Percentiles rank a stretch among this genome's conserved stretches.
Evolutionary conservation across 1,140 invertebrate species (phyloP).

Genomic region (Oscheius sp.): DNA sequence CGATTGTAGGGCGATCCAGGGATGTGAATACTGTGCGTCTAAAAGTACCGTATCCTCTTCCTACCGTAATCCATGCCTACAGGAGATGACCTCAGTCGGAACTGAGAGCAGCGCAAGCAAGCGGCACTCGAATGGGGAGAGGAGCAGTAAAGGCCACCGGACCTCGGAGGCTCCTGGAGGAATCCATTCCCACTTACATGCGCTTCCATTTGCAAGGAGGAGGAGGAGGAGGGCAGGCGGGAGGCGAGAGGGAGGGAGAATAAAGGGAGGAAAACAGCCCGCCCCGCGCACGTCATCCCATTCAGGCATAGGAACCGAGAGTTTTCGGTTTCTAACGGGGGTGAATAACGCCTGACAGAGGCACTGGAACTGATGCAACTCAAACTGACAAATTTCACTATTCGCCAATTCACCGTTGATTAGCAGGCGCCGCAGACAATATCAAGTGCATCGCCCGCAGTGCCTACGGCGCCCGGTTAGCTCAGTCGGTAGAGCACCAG

Average conservation of each 20-base stretch:
- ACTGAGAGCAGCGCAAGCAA: neutral
- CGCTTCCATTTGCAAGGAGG: neutral
- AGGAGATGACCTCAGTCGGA: neutral
- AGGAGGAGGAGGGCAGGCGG: neutral
- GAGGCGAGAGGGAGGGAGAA: no score
- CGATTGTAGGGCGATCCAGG: neutral
- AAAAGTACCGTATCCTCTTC: neutral
- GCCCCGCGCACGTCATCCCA: no score
- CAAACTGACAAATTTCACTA: no score
- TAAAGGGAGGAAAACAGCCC: no score
- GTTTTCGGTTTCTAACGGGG: no score
- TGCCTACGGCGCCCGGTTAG: conserved; percentile 59
- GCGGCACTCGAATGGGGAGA: neutral
- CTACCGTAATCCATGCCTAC: neutral
- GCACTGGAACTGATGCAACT: no score
- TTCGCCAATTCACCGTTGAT: no score
- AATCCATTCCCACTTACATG: neutral
- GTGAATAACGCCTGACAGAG: no score
- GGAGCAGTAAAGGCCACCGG: neutral
- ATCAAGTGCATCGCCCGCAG: no score
- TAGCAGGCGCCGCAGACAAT: no score
- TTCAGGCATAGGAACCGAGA: no score
- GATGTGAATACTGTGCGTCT: neutral
- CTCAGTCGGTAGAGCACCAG: conserved; percentile 62
- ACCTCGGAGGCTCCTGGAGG: neutral